Evolutionary conservation across 2,797 vertebrate genomes (phyloP).

Genomic region (Ispidina lecontei): DNA sequence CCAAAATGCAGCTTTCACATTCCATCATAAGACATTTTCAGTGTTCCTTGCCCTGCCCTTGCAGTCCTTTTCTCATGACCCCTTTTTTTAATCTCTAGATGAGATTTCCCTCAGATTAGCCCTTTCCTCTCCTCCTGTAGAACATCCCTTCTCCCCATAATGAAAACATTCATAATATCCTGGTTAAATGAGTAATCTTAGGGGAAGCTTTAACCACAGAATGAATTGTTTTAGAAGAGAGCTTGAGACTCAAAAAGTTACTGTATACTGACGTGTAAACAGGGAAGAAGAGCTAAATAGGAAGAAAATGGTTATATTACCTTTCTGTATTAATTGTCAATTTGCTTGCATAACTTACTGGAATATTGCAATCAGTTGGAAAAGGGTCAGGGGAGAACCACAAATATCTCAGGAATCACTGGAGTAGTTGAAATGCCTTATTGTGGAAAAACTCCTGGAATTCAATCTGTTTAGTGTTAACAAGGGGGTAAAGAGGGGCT

Average conservation of each 20-base stretch:
- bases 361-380: background rate
- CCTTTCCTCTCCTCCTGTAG: background rate
- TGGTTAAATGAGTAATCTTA: background rate
- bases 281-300: background rate
- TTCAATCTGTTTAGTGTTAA: constrained; percentile 24
- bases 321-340: background rate
- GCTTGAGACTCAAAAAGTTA: background rate
- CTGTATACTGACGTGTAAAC: background rate
- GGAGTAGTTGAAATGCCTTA: constrained; percentile 28
- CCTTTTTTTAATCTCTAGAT: background rate
- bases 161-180: background rate
- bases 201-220: background rate
- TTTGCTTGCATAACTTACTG: constrained; percentile 5
- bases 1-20: background rate
- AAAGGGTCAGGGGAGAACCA: constrained; percentile 16
- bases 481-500: background rate
- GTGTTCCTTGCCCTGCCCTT: constrained; percentile 17
- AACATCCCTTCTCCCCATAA: background rate
- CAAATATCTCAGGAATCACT: constrained; percentile 37
- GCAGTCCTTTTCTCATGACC: background rate
- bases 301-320: background rate
- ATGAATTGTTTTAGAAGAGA: background rate
- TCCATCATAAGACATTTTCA: background rate
- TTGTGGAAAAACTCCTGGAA: constrained; percentile 32
- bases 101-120: background rate